phyloP scores from a whole-genome alignment of 1,140 invertebrate species.

The Camponotus vicinus region DNA sequence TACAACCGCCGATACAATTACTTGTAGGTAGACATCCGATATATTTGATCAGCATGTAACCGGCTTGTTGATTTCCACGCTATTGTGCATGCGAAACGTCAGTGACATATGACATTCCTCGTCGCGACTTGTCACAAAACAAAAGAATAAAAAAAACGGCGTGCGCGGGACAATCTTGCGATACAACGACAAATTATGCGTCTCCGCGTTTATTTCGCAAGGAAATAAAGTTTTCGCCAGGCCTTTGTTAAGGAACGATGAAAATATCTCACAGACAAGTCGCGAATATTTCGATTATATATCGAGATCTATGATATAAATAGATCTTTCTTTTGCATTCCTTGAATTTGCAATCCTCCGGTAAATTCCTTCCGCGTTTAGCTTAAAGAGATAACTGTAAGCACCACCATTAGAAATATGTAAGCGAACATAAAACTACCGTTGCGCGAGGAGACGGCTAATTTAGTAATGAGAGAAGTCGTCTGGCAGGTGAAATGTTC shows the following conservation, averaged over 20 bases:
- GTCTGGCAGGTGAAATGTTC: no score
- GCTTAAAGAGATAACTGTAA: no score
- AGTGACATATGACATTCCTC: constrained; percentile 30
- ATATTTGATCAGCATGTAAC: constrained; percentile 34
- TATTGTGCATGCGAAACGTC: constrained; percentile 49
- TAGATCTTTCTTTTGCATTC: neutral
- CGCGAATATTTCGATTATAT: neutral
- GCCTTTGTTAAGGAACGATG: constrained; percentile 32
- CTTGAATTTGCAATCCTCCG: neutral
- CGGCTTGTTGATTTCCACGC: constrained; percentile 23
- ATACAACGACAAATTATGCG: neutral
- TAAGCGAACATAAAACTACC: no score
- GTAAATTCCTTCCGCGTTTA: no score
- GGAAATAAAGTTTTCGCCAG: constrained; percentile 36
- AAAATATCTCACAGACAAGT: constrained; percentile 36
- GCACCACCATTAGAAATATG: no score
- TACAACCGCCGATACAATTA: constrained; percentile 42
- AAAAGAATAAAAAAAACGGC: constrained; percentile 3
- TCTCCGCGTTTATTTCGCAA: neutral
- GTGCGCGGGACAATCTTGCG: neutral
- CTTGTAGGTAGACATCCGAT: constrained; percentile 40
- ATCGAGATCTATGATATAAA: neutral
- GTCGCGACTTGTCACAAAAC: constrained; percentile 44
- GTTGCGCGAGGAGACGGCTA: no score
- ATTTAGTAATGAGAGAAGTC: no score